Percentiles rank a stretch among this genome's conserved stretches.
These are phyloP conservation scores for Luperina nickerlii DNA, from an alignment of 2,888 invertebrate species.

Conservation along the genomic window DNA sequence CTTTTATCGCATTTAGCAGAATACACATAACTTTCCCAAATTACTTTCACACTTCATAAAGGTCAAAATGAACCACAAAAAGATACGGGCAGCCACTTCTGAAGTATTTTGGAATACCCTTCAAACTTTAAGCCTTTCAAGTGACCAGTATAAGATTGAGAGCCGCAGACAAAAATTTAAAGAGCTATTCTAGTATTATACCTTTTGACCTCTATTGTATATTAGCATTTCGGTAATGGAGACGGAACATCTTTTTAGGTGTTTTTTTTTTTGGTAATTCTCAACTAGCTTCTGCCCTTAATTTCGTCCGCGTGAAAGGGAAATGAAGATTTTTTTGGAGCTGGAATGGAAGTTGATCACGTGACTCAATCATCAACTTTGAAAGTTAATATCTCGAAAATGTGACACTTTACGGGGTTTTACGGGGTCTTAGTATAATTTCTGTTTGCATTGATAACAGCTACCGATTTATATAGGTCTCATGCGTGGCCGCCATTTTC, in stretches of 20 bases:
- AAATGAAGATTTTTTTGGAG: neutral
- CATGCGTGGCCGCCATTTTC: too few species aligned
- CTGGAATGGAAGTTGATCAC: neutral
- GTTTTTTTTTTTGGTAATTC: neutral
- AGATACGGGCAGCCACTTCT: slow-evolving; percentile 6
- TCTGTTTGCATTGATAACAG: too few species aligned
- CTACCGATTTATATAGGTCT: neutral
- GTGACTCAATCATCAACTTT: neutral
- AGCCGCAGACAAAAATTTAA: slow-evolving; percentile 7
- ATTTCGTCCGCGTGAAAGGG: neutral
- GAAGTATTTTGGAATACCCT: slow-evolving; percentile 24
- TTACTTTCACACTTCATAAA: slow-evolving; percentile 7
- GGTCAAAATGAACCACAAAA: slow-evolving; percentile 11
- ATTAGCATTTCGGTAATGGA: neutral
- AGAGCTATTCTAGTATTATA: slow-evolving; percentile 12
- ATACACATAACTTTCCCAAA: neutral
- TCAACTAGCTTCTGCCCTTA: neutral
- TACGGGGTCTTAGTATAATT: too few species aligned
- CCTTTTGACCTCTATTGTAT: slow-evolving; percentile 1
- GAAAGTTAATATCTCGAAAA: too few species aligned
- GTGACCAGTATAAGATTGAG: slow-evolving; percentile 9
- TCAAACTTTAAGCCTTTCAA: slow-evolving; percentile 32
- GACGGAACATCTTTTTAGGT: neutral
- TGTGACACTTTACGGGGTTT: too few species aligned
- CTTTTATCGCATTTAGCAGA: slow-evolving; percentile 9